Evolutionary conservation across 2,888 invertebrate genomes (phyloP), one percentile per base, ranked within the genome.

Genomic region (Peribatodes rhomboidaria): DNA sequence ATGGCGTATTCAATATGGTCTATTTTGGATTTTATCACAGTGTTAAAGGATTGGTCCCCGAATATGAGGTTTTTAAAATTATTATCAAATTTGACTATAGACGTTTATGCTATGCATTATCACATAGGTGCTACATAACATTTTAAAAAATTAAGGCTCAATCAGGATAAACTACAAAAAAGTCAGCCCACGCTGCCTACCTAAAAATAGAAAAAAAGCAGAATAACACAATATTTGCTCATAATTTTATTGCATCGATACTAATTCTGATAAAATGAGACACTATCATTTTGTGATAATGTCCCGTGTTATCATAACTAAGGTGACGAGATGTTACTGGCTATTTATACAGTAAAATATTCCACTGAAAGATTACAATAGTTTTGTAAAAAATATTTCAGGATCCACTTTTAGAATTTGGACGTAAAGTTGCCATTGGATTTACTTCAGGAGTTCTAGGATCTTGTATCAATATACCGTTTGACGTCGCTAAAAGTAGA

Each of bases 11-110:
- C 85, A 99, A 99, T 85, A 97, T 97, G 95, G 95, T 98, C 53
- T 99, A 99, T 88, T 98, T 99, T 84, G 98, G 99, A 37, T 97
- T 98, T 84, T 99, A 99, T 86, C 98, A 98, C 89, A 97, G 97
- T 71, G 96, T 98, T 0, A 98, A 97, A 89, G 96, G 95, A 53
- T 92, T 89, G 73, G 81, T 97, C 58, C 96, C 96, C 11, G 95
- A 95, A 77, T 94, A 94, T 80, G 86, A 95, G 86, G 96, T 95
- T 10, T 49, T 22, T 31, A 47, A n/a, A n/a, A n/a, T n/a, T 27
- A 46, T 42, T 20, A 18, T 11, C 11, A 22, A 31, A 44, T 44
- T 20, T 20, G 6, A 20, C 13, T 44, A 7, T 13, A 7, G 2
- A 8, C 22, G 22, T 14, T 27, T 1, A 14, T 47, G 10, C 27